Evolutionary conservation across 2,888 invertebrate genomes (phyloP).

Genomic region (Scaptomyza flava): DNA sequence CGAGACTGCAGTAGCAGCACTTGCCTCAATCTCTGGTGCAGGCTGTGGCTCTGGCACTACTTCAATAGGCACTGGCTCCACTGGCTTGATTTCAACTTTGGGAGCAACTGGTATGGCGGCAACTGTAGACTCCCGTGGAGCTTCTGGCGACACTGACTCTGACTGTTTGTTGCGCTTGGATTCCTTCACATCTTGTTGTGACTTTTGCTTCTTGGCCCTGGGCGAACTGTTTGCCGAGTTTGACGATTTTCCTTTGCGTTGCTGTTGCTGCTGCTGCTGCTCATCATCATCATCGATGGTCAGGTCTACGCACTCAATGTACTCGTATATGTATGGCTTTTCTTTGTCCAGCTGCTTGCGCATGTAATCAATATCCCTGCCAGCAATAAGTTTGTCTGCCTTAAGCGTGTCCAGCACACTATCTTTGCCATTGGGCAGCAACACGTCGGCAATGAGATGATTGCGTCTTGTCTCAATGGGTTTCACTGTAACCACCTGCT

Average conservation of each 20-base stretch:
- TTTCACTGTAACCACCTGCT: slow-evolving; percentile 72
- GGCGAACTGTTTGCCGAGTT: slow-evolving; percentile 35
- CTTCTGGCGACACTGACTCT: slow-evolving; percentile 4
- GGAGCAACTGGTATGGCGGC: slow-evolving; percentile 12
- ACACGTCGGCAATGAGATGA: slow-evolving; percentile 80
- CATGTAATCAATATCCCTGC: slow-evolving; percentile 78
- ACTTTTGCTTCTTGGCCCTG: slow-evolving; percentile 40
- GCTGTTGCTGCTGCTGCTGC: slow-evolving; percentile 50
- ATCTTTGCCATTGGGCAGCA: slow-evolving; percentile 54
- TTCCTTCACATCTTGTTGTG: neutral
- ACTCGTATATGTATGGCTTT: slow-evolving; percentile 74
- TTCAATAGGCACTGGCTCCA: slow-evolving; percentile 15
- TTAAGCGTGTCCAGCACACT: slow-evolving; percentile 76
- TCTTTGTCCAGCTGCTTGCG: slow-evolving; percentile 81
- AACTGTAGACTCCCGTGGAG: neutral
- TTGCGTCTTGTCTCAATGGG: slow-evolving; percentile 79
- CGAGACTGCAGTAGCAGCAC: neutral
- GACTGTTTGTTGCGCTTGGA: slow-evolving; percentile 19
- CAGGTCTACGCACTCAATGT: slow-evolving; percentile 82
- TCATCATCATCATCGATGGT: slow-evolving; percentile 81
- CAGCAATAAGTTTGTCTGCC: slow-evolving; percentile 69
- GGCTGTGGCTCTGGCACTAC: slow-evolving; percentile 7
- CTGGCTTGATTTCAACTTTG: slow-evolving; percentile 5
- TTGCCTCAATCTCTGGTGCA: slow-evolving; percentile 32
- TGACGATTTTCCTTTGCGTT: slow-evolving; percentile 33